Percentiles rank a stretch among this genome's conserved stretches.
Evolutionary conservation across 2,113 vertebrate species (phyloP).

Genomic region (Aptenodytes patagonicus): DNA sequence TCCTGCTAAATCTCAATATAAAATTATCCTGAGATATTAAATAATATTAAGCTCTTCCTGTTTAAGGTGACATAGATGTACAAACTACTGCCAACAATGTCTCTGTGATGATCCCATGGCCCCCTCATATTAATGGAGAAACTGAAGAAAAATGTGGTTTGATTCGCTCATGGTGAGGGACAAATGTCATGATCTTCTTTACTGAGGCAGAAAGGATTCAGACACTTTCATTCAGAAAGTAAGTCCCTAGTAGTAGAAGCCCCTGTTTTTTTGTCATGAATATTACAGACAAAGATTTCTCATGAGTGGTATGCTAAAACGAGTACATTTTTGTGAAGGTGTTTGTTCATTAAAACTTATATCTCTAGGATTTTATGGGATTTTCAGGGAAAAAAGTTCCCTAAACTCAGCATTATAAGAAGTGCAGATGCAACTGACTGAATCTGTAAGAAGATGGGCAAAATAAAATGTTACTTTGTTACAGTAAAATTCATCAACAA

Average conservation of each 20-base stretch:
- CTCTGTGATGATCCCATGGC: not conserved
- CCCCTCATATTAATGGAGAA: not conserved
- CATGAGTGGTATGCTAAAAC: not conserved
- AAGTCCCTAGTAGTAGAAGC: not conserved
- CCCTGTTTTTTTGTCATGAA: accelerated
- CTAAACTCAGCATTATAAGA: not conserved
- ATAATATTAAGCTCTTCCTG: not conserved
- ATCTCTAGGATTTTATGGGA: not conserved
- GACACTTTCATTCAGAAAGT: not conserved
- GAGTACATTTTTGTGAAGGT: not conserved
- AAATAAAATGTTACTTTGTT: not conserved
- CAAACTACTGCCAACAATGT: not conserved
- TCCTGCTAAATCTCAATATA: not conserved
- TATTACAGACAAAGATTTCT: not conserved
- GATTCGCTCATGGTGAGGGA: not conserved
- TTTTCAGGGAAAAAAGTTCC: not conserved
- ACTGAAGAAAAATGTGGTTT: not conserved
- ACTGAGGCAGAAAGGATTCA: not conserved
- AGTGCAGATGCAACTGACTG: not conserved
- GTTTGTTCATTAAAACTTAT: not conserved
- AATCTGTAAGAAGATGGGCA: not conserved
- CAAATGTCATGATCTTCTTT: not conserved
- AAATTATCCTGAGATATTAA: not conserved
- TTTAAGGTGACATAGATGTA: not conserved
- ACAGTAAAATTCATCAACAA: not conserved